phyloP scores from a whole-genome alignment of 2,888 invertebrate species.

The Drosophila silvestris region DNA sequence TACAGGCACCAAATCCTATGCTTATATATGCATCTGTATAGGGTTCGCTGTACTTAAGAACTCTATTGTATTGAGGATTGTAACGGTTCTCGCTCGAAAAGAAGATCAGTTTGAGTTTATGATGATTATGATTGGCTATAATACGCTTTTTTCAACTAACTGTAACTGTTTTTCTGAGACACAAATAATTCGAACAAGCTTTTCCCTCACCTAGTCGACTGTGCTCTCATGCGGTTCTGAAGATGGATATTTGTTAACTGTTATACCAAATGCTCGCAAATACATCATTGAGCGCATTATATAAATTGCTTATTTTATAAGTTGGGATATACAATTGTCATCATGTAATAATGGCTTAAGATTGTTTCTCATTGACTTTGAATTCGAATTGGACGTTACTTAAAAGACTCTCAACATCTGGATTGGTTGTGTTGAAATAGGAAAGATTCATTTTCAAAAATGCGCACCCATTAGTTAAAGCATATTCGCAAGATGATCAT shows the following conservation, averaged over 20 bases:
- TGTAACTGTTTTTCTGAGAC: background rate
- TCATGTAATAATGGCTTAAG: background rate
- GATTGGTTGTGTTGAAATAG: background rate
- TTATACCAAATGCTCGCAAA: no score
- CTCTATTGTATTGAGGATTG: background rate
- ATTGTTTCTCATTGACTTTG: background rate
- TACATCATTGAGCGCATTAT: background rate
- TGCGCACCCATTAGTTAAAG: background rate
- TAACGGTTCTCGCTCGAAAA: conserved; percentile 1
- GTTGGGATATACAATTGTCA: background rate
- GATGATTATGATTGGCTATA: background rate
- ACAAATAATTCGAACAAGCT: background rate
- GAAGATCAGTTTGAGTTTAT: background rate
- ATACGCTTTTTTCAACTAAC: background rate
- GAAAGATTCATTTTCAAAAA: background rate
- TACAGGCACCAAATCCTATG: background rate
- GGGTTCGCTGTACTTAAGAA: conserved; percentile 1
- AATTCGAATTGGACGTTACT: background rate
- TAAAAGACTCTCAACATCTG: background rate
- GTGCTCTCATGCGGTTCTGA: background rate
- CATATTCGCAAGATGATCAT: background rate
- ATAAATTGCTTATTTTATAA: background rate
- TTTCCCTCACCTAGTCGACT: background rate
- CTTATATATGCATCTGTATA: background rate
- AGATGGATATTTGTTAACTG: background rate